A percentile compares a stretch with the other conserved stretches of the same genome.
Conservation (phyloP, 2,113 vertebrate species). For the Oncorhynchus mykiss region DNA sequence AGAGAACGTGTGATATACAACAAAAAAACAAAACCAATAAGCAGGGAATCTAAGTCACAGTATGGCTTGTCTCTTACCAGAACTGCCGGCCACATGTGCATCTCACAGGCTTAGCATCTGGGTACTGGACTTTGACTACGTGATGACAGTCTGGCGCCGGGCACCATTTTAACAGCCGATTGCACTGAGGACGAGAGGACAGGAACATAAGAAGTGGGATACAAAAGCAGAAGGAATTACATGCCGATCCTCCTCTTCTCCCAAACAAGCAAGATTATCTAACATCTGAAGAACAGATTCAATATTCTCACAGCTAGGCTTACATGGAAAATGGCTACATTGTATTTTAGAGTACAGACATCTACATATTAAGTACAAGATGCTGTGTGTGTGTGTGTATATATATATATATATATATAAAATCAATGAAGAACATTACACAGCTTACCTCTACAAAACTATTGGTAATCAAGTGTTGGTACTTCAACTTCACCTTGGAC, state of each 20-base stretch:
- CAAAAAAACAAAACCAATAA: not conserved
- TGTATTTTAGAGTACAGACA: no score
- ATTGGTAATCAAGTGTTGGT: slow-evolving; percentile 99
- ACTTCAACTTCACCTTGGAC: slow-evolving; percentile 99
- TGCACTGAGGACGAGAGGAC: slow-evolving; percentile 81
- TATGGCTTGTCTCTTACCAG: slow-evolving; percentile 79
- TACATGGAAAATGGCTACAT: no score
- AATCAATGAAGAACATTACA: not conserved
- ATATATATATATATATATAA: not conserved
- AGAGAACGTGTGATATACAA: not conserved
- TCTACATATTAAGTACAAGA: not conserved
- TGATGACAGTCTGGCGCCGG: slow-evolving; percentile 99
- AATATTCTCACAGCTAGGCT: no score
- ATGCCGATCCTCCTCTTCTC: not conserved
- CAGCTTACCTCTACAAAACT: slow-evolving; percentile 99
- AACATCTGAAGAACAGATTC: no score
- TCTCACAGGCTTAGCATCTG: slow-evolving; percentile 97
- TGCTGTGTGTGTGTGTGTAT: not conserved
- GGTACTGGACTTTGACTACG: slow-evolving; percentile 98
- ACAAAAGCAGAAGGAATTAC: not conserved
- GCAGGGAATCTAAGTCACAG: not conserved
- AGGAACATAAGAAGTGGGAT: not conserved
- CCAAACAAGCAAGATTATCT: not conserved
- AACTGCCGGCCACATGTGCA: slow-evolving; percentile 99
- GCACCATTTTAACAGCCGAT: slow-evolving; percentile 99